Evolutionary conservation across 1,140 invertebrate genomes (phyloP).

Genomic region (Drosophila kepulauana): DNA sequence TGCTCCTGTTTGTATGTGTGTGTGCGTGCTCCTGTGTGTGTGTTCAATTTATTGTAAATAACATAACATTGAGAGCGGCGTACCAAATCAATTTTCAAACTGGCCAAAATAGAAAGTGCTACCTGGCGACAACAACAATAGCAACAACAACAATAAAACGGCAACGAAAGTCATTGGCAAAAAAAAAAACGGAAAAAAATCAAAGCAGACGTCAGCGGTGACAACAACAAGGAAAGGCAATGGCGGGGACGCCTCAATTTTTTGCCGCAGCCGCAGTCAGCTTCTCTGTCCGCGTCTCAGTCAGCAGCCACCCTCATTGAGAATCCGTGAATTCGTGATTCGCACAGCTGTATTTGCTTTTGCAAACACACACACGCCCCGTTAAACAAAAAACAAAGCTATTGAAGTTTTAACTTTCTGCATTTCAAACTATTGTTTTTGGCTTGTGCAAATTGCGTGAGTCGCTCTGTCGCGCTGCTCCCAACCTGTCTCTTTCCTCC

Average conservation of each 20-base stretch:
- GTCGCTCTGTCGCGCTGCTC: background rate
- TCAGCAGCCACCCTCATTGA: slow-evolving; percentile 33
- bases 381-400: background rate
- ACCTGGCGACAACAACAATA: slow-evolving; percentile 43
- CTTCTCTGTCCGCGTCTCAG: background rate
- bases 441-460: slow-evolving; percentile 45
- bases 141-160: slow-evolving; percentile 31
- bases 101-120: slow-evolving; percentile 58
- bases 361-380: slow-evolving; percentile 15
- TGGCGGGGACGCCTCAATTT: slow-evolving; percentile 29
- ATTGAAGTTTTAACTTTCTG: slow-evolving; percentile 23
- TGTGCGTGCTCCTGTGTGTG: background rate
- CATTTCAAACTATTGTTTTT: slow-evolving; percentile 35
- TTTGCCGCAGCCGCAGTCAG: slow-evolving; percentile 3
- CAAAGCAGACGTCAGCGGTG: slow-evolving; percentile 59
- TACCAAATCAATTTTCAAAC: slow-evolving; percentile 20
- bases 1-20: slow-evolving; percentile 10
- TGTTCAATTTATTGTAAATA: slow-evolving; percentile 45
- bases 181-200: slow-evolving; percentile 41
- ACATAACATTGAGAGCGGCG: slow-evolving; percentile 30
- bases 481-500: slow-evolving; percentile 5
- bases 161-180: slow-evolving; percentile 36
- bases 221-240: slow-evolving; percentile 8
- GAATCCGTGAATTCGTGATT: slow-evolving; percentile 10
- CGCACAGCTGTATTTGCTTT: slow-evolving; percentile 42